Evolutionary conservation across 2,888 invertebrate genomes (phyloP), one percentile per base, ranked within the genome.

Genomic region (Ochropleura leucogaster): DNA sequence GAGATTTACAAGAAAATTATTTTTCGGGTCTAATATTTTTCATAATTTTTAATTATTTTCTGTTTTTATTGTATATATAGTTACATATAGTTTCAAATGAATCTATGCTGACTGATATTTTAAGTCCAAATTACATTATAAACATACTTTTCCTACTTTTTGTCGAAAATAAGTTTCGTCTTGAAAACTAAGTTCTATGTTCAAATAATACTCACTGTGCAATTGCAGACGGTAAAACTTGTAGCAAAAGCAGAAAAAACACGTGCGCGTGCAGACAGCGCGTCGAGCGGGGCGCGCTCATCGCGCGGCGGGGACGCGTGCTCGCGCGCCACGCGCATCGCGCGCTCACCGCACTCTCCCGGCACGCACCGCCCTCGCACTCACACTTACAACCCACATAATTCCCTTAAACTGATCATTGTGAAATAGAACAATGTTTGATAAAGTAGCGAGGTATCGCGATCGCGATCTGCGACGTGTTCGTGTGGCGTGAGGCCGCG

Each of bases 271-370:
- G 83, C 88, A 67, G 85, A 88, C 85, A 85, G 89, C 90, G 89
- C 83, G 86, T 85, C 90, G 92, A 90, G 93, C 93, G 90, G 89
- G 90, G 93, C 95, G 92, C 94, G 95, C 91, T 95, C 96, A 96
- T 96, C 92, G 94, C 96, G 94, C 95, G 92, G 87, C 89, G 83
- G 83, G 80, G 85, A 89, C 93, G 91, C 92, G 92, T 80, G 89
- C 93, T 90, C 92, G 92, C 90, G 84, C 75, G 70, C 83, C 90
- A 82, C 90, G 90, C 90, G 89, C 95, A 95, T 94, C 90, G 93
- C 94, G 92, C 92, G 91, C 91, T 93, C 94, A 95, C 93, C 91
- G 88, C 89, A 85, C 80, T 74, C 81, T 72, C 79, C 82, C 71
- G 68, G 82, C 84, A 74, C 86, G 79, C 77, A 81, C 86, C 69